Percentiles rank a stretch among this genome's conserved stretches.
Evolutionary conservation across 2,797 vertebrate genomes (phyloP).

Genomic region (Channallabes apus): DNA sequence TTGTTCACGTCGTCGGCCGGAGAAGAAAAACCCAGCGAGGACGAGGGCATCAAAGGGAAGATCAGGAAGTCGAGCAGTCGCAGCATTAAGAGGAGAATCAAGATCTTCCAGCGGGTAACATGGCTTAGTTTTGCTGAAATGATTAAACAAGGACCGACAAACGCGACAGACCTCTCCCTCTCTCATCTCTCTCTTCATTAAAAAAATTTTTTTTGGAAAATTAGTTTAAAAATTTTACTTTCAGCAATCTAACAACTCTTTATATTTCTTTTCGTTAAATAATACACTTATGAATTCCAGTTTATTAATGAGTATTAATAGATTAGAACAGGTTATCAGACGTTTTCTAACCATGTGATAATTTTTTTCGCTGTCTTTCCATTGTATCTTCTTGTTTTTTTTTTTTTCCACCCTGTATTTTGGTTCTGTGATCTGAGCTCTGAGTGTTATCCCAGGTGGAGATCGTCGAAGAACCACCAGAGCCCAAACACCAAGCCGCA

Average conservation of each 20-base stretch:
- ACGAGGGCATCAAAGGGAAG: slow-evolving; percentile 81
- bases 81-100: slow-evolving; percentile 79
- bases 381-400: background rate
- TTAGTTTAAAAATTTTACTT: background rate
- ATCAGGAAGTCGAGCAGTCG: slow-evolving; percentile 78
- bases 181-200: background rate
- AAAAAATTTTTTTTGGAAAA: background rate
- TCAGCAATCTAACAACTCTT: background rate
- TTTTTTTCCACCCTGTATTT: slow-evolving; percentile 22
- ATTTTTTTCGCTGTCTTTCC: background rate
- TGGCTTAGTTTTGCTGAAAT: slow-evolving; percentile 16
- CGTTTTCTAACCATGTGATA: background rate
- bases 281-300: background rate
- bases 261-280: background rate
- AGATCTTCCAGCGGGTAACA: slow-evolving; percentile 79
- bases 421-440: slow-evolving; percentile 52
- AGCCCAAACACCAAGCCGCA: background rate
- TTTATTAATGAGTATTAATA: background rate
- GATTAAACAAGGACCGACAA: slow-evolving; percentile 1
- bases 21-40: slow-evolving; percentile 70
- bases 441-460: slow-evolving; percentile 65
- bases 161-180: background rate
- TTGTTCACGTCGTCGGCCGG: slow-evolving; percentile 67
- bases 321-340: too few relatives aligned
- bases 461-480: slow-evolving; percentile 37